Conservation (phyloP, 2,113 vertebrate genomes). For the Gobio gobio region DNA sequence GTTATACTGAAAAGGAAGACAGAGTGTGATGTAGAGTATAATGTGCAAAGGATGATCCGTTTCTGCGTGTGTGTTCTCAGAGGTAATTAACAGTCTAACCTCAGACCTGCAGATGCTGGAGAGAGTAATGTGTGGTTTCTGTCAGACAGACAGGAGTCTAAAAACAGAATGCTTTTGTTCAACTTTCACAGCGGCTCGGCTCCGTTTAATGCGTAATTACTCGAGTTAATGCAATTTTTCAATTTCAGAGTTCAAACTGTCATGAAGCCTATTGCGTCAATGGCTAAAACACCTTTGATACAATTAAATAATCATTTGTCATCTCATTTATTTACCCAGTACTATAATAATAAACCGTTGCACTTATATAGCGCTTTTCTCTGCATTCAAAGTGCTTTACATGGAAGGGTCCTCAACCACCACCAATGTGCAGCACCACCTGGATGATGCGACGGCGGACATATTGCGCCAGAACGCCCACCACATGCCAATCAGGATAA, state of each 20-base stretch:
- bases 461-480: too few species aligned
- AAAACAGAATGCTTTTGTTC: constrained; percentile 8
- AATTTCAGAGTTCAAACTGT: neutral
- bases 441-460: too few species aligned
- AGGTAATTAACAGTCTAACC: constrained; percentile 2
- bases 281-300: neutral
- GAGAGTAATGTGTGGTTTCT: constrained; percentile 11
- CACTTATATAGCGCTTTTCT: too few species aligned
- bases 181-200: neutral
- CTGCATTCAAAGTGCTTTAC: too few species aligned
- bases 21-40: neutral
- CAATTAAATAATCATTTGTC: neutral
- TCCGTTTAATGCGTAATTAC: neutral
- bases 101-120: neutral
- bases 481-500: too few species aligned
- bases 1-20: neutral
- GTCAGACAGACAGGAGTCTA: constrained; percentile 3
- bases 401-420: too few species aligned
- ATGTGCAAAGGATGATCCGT: neutral
- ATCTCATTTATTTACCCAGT: neutral
- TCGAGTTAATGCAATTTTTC: neutral
- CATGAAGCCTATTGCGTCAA: neutral
- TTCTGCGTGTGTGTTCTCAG: neutral
- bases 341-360: neutral
- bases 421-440: too few species aligned